Conservation (phyloP, 2,113 vertebrate species). For the Chloebia gouldiae region DNA sequence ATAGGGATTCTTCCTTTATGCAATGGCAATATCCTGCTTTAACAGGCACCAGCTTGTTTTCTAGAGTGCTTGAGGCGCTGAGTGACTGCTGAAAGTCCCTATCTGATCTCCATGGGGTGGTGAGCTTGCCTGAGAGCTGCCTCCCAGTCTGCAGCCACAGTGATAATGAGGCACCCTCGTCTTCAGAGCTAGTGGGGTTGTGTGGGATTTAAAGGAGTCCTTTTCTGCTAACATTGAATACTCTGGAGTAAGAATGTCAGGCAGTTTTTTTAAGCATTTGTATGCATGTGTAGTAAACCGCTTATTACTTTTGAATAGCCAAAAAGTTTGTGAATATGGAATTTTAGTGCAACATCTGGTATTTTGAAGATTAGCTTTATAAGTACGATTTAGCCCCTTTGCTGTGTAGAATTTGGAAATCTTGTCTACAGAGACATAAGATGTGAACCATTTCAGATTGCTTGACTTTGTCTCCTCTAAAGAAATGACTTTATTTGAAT, state of each 20-base stretch:
- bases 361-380: neutral
- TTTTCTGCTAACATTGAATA: neutral
- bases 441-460: neutral
- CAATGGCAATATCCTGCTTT: neutral
- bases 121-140: neutral
- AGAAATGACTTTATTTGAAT: neutral
- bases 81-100: neutral
- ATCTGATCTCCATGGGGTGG: neutral
- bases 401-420: neutral
- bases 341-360: neutral
- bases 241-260: neutral
- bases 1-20: constrained; percentile 8
- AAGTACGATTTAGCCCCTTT: neutral
- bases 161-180: neutral
- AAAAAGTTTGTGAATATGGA: neutral
- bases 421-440: neutral
- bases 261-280: neutral
- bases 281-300: neutral
- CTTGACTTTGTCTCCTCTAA: neutral
- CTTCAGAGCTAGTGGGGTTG: neutral
- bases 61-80: neutral
- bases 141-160: neutral
- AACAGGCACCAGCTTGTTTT: constrained; percentile 12
- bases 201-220: neutral
- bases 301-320: neutral